These are phyloP conservation scores for Forbesichthys papilliferus DNA, from an alignment of 2,113 vertebrate genomes.

Conservation along the genomic window DNA sequence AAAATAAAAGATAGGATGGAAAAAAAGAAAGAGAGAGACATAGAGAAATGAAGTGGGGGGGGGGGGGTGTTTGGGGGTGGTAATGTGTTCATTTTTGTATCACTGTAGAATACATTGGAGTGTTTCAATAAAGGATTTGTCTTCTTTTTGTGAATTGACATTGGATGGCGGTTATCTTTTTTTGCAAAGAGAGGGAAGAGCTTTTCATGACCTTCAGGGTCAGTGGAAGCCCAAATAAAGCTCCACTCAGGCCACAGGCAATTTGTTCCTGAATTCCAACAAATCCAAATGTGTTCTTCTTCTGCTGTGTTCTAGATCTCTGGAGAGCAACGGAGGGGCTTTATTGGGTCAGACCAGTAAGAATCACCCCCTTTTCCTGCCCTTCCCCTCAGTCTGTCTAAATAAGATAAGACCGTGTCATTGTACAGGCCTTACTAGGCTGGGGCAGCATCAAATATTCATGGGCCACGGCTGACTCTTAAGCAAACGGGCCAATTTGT, in stretches of 20 bases:
- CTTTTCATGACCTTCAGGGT: constrained; percentile 45
- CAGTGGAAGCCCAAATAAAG: constrained; percentile 37
- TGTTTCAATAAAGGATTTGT: constrained; percentile 4
- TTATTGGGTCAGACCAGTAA: constrained; percentile 55
- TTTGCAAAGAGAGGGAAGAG: constrained; percentile 42
- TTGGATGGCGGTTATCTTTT: constrained; percentile 39
- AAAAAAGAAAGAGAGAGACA: constrained; percentile 1
- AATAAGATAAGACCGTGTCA: constrained; percentile 79
- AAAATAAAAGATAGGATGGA: not conserved
- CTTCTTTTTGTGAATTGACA: constrained; percentile 32
- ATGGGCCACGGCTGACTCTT: constrained; percentile 74
- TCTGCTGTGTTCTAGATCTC: constrained; percentile 53
- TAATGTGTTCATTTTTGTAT: constrained; percentile 6
- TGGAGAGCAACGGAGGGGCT: constrained; percentile 43
- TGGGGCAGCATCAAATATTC: constrained; percentile 77
- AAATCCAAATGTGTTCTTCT: constrained; percentile 16
- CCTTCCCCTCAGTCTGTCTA: constrained; percentile 71
- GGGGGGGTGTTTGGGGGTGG: constrained; percentile 12
- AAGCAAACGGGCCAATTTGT: constrained; percentile 82
- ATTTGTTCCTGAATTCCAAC: constrained; percentile 35
- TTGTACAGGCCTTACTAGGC: constrained; percentile 66
- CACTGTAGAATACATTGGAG: constrained; percentile 3
- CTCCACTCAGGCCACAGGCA: constrained; percentile 36
- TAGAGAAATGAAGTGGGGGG: not conserved
- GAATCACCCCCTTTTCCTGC: constrained; percentile 21